Base-by-base conservation (phyloP, 2,888 invertebrate species). In the Zaprionus obscuricornis region DNA sequence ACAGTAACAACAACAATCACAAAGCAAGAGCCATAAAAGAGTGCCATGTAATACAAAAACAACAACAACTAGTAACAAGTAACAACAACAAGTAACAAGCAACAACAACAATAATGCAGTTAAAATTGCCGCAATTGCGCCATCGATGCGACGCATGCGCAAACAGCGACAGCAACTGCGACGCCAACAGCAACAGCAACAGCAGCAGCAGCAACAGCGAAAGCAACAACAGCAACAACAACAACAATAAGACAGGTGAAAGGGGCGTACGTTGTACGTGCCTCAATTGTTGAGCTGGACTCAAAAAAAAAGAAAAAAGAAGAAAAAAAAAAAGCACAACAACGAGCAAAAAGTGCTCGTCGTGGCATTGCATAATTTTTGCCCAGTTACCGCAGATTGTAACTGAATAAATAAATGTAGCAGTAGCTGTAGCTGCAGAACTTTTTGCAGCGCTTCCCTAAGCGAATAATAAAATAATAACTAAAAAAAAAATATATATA, bases 81-180 rank as follows among this genome's bases (percentile, higher is more conserved):
- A 36, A 3, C 36, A 27, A 22, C 29, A 60, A 40, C 31, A 39
- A 17, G 29, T n/a, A n/a, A n/a, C n/a, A n/a, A 45, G 34, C 33
- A 57, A 52, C 31, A 63, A 67, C 59, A 54, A 26, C 39, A 31
- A 13, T 18, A 58, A 37, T 66, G 69, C 69, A 57, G 51, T 17
- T 64, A 39, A 65, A 54, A 51, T 72, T 67, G 79, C 75, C 54
- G 75, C 76, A 83, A 76, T 81, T 85, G 85, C 81, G 85, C 83
- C 81, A 81, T 81, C 79, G 76, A 62, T 39, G 52, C 40, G 37
- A 74, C 75, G 85, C 82, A 81, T 82, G 85, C 85, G 78, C 82
- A 71, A 55, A 43, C 66, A 70, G 71, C 67, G 56, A 49, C 50
- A 26, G 8, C 27, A 5, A 27, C 42, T 20, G 20, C 37, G 39